phyloP scores from a whole-genome alignment of 1,140 invertebrate species.

The Melanaphis sacchari region DNA sequence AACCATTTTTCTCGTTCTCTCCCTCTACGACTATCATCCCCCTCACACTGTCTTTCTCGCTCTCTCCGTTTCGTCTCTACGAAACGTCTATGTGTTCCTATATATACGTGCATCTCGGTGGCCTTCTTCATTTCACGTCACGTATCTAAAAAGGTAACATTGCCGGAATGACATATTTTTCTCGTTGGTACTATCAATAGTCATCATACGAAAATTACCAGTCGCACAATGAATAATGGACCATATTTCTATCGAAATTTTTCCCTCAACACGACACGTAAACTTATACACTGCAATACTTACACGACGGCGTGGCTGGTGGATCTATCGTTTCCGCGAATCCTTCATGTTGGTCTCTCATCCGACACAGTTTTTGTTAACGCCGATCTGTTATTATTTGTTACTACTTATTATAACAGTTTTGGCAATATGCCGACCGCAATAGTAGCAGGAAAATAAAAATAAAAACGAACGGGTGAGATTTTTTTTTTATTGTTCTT shows the following conservation, averaged over 20 bases:
- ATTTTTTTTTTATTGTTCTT: neutral
- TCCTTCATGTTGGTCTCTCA: too few relatives aligned
- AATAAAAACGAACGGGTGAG: neutral
- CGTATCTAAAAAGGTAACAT: slow-evolving; percentile 50
- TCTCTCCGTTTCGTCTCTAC: neutral
- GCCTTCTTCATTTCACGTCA: slow-evolving; percentile 43
- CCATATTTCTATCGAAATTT: neutral
- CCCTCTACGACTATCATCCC: neutral
- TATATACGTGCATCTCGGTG: neutral
- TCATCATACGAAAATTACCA: slow-evolving; percentile 47
- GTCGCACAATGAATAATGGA: slow-evolving; percentile 44
- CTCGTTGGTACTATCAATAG: slow-evolving; percentile 34
- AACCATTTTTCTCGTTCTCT: neutral
- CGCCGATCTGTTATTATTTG: neutral
- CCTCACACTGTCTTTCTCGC: neutral
- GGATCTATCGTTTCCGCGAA: neutral
- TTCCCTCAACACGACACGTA: neutral
- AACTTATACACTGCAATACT: neutral
- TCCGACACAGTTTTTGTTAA: neutral
- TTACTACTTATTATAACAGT: neutral
- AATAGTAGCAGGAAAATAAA: neutral
- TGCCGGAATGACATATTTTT: slow-evolving; percentile 42
- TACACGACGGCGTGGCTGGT: neutral
- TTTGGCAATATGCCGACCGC: neutral
- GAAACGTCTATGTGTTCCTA: neutral